Percentiles rank a stretch among this genome's conserved stretches.
Evolutionary conservation across 2,797 vertebrate species (phyloP).

Genomic region (Chrosomus eos): DNA sequence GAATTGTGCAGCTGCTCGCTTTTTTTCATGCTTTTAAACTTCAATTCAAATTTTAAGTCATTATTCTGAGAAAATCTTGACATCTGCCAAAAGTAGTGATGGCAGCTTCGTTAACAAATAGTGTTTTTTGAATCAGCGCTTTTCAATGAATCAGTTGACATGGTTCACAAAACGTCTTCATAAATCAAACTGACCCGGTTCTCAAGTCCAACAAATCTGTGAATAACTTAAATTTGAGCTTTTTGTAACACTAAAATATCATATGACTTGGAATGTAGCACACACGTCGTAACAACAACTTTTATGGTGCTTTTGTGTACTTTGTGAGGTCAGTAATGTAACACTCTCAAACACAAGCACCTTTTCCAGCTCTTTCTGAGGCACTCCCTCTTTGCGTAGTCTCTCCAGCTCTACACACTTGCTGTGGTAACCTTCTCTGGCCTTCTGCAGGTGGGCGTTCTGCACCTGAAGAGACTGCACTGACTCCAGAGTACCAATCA

Average conservation of each 20-base stretch:
- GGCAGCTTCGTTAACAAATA: background rate
- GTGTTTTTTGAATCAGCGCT: background rate
- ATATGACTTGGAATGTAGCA: background rate
- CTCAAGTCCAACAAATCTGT: background rate
- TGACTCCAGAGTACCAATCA: conserved; percentile 86
- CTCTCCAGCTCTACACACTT: conserved; percentile 90
- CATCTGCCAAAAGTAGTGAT: background rate
- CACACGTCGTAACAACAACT: background rate
- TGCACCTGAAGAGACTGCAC: conserved; percentile 89
- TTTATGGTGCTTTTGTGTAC: background rate
- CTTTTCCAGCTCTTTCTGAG: conserved; percentile 94
- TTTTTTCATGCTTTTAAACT: background rate
- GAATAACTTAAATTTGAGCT: background rate
- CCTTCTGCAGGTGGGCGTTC: conserved; percentile 89
- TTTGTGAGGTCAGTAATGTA: background rate
- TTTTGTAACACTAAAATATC: background rate
- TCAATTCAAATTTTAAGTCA: background rate
- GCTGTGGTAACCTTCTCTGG: conserved; percentile 86
- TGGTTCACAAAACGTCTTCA: background rate
- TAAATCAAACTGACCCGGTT: background rate
- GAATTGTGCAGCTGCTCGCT: background rate
- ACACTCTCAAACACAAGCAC: conserved; percentile 64
- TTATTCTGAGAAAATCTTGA: background rate
- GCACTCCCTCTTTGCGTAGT: conserved; percentile 85
- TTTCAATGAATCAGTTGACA: background rate